Base-by-base conservation (phyloP, 2,888 invertebrate genomes). In the Phragmatobia fuliginosa region DNA sequence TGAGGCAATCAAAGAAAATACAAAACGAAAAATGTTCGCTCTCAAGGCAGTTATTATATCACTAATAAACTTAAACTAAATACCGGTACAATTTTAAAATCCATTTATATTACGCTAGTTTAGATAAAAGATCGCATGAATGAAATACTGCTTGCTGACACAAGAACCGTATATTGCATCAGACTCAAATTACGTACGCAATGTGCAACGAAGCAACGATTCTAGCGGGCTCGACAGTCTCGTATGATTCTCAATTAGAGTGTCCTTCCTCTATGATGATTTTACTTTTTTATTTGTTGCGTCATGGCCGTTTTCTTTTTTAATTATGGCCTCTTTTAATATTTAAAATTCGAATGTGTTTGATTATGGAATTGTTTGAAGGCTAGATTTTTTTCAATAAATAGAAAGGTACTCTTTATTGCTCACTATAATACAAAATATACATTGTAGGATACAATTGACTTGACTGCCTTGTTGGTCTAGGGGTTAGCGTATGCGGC, bases 201-300 rank as follows among this genome's bases (percentile, higher is more conserved):
- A 56, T 56, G 56, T 56, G 56, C 56, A 56, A 49, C 45, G 45
- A 49, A n/a, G n/a, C 45, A 49, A 56, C 28, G 28, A 6, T 1
- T 56, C 52, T 25, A 8, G 32, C 11, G 45, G n/a, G 45, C 63
- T 25, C 33, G 63, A 33, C 33, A 64, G 11, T 25, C 18, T 64
- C 63, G 25, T 64, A 64, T 49, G 63, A 64, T 49, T 16, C 14
- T 4, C 33, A 31, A 62, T 64, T 49, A 64, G 56, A 56, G 33
- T 32, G 63, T 33, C 49, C 49, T 64, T 32, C n/a, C 32, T 52
- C n/a, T 64, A 33, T 32, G 33, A 49, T 52, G 25, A 49, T 25
- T 33, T 4, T 25, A 10, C 4, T 33, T 21, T 7, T 32, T 25
- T 49, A 18, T 18, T 7, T 16, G 18, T 64, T 64, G 63, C 49